These are phyloP conservation scores for Liopterus haemorrhoidalis DNA, from an alignment of 2,888 invertebrate genomes.

Conservation along the genomic window DNA sequence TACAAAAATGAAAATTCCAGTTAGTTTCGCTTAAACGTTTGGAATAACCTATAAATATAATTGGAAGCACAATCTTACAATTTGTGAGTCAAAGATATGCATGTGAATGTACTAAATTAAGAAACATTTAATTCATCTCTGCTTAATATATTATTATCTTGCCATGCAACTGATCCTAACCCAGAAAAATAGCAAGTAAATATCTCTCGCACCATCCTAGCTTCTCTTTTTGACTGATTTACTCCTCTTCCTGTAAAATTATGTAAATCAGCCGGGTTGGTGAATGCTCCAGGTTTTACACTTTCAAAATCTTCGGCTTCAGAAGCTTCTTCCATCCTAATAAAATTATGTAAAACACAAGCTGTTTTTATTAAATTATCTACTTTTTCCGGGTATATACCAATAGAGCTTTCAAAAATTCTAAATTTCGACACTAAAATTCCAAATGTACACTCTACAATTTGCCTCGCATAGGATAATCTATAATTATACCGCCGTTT, in stretches of 20 bases:
- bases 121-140: background rate
- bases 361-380: constrained; percentile 10
- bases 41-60: too few species aligned
- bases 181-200: background rate
- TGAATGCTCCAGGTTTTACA: constrained; percentile 7
- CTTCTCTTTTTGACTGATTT: constrained; percentile 11
- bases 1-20: too few species aligned
- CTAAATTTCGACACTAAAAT: constrained; percentile 10
- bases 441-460: constrained; percentile 10
- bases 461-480: constrained; percentile 8
- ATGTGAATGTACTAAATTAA: too few species aligned
- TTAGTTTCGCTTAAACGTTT: too few species aligned
- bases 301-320: constrained; percentile 11
- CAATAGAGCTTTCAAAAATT: constrained; percentile 7
- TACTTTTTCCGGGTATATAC: constrained; percentile 7
- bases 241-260: constrained; percentile 8
- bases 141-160: background rate
- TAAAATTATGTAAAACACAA: constrained; percentile 10
- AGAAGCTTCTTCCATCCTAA: constrained; percentile 2
- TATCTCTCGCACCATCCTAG: constrained; percentile 9
- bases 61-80: too few species aligned
- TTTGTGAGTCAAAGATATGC: too few species aligned
- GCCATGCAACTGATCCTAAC: constrained; percentile 1
- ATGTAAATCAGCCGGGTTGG: constrained; percentile 6
- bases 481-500: constrained; percentile 6